phyloP scores from a whole-genome alignment of 2,888 invertebrate species.

The Osmoderma eremita region DNA sequence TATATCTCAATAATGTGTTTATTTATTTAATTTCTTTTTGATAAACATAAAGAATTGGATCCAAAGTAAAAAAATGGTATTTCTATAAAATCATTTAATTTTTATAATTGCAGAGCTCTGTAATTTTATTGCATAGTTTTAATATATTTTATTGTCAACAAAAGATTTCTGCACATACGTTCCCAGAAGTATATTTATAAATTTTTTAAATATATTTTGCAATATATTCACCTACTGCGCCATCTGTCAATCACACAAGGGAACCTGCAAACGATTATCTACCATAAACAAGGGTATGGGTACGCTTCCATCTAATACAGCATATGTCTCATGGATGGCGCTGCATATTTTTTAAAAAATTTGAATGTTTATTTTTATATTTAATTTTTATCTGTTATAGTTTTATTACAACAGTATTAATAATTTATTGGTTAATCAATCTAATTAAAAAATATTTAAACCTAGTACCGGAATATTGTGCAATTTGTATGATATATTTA shows the following conservation, averaged over 20 bases:
- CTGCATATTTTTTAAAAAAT: too few relatives aligned
- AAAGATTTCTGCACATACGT: not conserved
- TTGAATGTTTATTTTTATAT: too few relatives aligned
- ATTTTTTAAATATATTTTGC: not conserved
- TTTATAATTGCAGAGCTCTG: not conserved
- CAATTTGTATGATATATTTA: too few relatives aligned
- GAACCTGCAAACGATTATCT: not conserved
- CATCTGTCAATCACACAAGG: not conserved
- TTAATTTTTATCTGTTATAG: too few relatives aligned
- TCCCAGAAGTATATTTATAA: too few relatives aligned
- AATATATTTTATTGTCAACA: too few relatives aligned
- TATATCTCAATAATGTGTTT: constrained; percentile 26
- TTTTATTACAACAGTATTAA: too few relatives aligned
- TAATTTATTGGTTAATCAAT: too few relatives aligned
- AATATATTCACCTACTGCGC: not conserved
- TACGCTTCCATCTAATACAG: not conserved
- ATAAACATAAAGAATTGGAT: not conserved
- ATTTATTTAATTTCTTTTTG: constrained; percentile 3
- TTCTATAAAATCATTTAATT: not conserved
- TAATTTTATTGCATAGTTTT: not conserved
- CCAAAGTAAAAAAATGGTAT: not conserved
- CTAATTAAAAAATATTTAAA: too few relatives aligned
- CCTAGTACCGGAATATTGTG: too few relatives aligned
- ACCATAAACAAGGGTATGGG: not conserved
- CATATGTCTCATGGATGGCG: too few relatives aligned